Conservation (phyloP, 2,113 vertebrate genomes). For the Psophia crepitans region DNA sequence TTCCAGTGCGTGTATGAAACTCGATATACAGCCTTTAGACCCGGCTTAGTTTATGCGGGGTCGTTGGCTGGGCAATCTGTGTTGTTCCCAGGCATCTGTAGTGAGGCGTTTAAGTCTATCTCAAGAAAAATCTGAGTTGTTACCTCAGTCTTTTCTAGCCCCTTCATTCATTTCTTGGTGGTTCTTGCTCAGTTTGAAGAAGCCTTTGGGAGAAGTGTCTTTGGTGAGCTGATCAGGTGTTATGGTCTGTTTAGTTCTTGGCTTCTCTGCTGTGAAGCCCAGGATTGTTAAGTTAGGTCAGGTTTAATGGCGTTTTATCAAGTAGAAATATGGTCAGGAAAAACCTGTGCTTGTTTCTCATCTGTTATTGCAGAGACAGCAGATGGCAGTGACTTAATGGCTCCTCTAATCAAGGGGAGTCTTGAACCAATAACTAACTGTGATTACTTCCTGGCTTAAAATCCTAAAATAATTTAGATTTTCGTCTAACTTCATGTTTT, state of each 20-base stretch:
- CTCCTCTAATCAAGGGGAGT: background rate
- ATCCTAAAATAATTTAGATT: background rate
- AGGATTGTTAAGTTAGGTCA: background rate
- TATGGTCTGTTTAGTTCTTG: background rate
- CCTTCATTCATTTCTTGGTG: background rate
- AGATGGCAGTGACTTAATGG: slow-evolving; percentile 24
- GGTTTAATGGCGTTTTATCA: background rate
- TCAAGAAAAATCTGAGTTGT: background rate
- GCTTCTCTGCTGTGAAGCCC: background rate
- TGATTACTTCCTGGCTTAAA: background rate
- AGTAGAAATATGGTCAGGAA: background rate
- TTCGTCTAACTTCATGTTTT: background rate
- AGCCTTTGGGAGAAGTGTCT: background rate
- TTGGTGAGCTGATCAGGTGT: background rate
- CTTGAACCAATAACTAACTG: background rate
- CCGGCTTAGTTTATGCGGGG: accelerated
- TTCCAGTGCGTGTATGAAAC: background rate
- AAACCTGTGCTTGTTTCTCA: background rate
- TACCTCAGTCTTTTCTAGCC: background rate
- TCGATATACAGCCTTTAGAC: accelerated
- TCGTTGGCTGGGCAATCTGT: background rate
- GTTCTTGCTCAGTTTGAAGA: background rate
- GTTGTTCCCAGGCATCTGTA: background rate
- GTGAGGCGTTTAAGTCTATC: background rate
- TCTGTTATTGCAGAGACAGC: background rate